Percentiles rank a stretch among this genome's conserved stretches.
Conservation (phyloP, 1,140 invertebrate species). For the Hypsibius dujardini region DNA sequence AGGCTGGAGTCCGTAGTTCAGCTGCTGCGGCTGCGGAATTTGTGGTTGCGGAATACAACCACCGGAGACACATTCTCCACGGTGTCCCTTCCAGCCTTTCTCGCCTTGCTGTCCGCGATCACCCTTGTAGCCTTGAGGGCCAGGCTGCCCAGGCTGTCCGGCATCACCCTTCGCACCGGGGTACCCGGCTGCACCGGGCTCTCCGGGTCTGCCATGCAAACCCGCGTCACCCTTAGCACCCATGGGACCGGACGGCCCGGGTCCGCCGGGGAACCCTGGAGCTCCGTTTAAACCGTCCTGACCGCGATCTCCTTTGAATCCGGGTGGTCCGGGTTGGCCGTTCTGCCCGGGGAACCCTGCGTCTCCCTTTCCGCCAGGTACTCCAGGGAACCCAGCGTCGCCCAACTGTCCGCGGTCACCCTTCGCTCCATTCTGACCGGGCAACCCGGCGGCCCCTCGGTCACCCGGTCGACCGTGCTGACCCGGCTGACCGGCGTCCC, state of each 20-base stretch:
- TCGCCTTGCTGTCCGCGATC: conserved; percentile 28
- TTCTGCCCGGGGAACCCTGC: neutral
- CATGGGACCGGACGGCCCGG: no score
- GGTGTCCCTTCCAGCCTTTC: no score
- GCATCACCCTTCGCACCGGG: conserved; percentile 26
- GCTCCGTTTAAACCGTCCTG: conserved; percentile 24
- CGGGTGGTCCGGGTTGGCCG: no score
- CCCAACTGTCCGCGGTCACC: no score
- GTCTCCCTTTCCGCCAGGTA: neutral
- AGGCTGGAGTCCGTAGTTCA: no score
- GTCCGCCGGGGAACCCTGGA: no score
- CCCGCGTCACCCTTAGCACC: no score
- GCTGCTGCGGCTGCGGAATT: no score
- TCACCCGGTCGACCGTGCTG: conserved; percentile 26
- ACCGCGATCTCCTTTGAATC: conserved; percentile 20
- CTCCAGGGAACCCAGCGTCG: neutral
- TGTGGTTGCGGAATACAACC: no score
- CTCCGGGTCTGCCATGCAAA: conserved; percentile 23
- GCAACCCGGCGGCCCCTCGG: conserved; percentile 30
- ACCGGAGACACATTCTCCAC: no score
- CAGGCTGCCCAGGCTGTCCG: conserved; percentile 27
- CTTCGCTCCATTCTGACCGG: no score
- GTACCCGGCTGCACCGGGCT: conserved; percentile 22
- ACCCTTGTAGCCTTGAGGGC: conserved; percentile 26
- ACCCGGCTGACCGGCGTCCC: conserved; percentile 27